Percentiles rank a stretch among this genome's conserved stretches.
Evolutionary conservation across 2,888 invertebrate genomes (phyloP).

Genomic region (Fragum sueziense): DNA sequence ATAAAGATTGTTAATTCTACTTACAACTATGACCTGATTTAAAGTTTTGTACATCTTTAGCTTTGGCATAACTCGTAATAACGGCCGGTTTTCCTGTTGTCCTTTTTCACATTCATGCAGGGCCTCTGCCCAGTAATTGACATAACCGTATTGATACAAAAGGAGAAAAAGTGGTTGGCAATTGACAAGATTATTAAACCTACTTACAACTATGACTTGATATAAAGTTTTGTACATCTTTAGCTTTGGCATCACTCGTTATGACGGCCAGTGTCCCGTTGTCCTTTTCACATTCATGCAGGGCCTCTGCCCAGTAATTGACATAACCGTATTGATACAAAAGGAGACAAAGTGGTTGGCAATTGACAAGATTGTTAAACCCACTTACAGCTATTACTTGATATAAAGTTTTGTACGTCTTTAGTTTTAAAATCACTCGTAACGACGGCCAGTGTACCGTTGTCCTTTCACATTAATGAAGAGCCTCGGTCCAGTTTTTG

Average conservation of each 20-base stretch:
- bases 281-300: conserved; percentile 1
- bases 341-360: too few relatives aligned
- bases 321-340: too few relatives aligned
- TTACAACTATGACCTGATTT: conserved; percentile 4
- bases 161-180: too few relatives aligned
- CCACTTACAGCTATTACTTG: conserved; percentile 6
- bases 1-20: too few relatives aligned
- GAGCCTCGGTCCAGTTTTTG: too few relatives aligned
- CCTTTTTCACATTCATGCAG: conserved; percentile 1
- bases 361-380: too few relatives aligned
- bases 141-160: too few relatives aligned
- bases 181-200: too few relatives aligned
- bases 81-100: conserved; percentile 13
- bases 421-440: neutral
- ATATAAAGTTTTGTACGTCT: conserved; percentile 18
- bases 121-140: conserved; percentile 1
- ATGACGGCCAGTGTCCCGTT: conserved; percentile 18
- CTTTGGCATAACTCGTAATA: neutral
- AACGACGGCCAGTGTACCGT: too few relatives aligned
- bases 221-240: conserved; percentile 21
- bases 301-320: neutral
- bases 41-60: conserved; percentile 20
- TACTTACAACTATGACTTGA: conserved; percentile 9
- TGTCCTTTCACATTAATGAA: too few relatives aligned
- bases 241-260: conserved; percentile 1